Evolutionary conservation across 2,888 invertebrate genomes (phyloP).

Genomic region (Caenorhabditis afra): DNA sequence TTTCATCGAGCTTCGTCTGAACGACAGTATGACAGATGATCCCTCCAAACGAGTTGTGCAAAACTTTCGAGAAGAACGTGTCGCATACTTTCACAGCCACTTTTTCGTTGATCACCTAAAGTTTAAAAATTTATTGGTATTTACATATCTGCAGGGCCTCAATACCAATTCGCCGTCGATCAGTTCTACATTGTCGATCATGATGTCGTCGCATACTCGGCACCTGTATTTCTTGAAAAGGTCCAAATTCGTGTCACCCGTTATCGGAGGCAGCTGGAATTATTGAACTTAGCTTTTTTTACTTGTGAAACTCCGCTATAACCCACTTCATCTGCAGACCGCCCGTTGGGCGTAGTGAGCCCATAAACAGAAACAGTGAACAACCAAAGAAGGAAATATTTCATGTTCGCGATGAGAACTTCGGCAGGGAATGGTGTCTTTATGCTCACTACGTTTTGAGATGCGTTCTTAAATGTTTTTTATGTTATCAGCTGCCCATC

Average conservation of each 20-base stretch:
- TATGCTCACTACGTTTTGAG: background rate
- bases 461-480: background rate
- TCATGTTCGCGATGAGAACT: too few relatives aligned
- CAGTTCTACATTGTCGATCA: slow-evolving; percentile 43
- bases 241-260: slow-evolving; percentile 32
- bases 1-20: slow-evolving; percentile 29
- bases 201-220: slow-evolving; percentile 37
- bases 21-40: slow-evolving; percentile 45
- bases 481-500: background rate
- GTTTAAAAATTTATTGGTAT: too few relatives aligned
- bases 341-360: background rate
- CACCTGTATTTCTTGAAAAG: slow-evolving; percentile 49
- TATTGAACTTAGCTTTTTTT: background rate
- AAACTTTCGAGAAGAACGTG: slow-evolving; percentile 30
- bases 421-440: too few relatives aligned
- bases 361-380: background rate
- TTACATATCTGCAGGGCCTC: background rate
- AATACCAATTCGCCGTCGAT: slow-evolving; percentile 48
- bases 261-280: slow-evolving; percentile 21
- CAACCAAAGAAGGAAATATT: too few relatives aligned
- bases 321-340: background rate
- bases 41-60: slow-evolving; percentile 42
- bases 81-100: slow-evolving; percentile 41
- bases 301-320: background rate
- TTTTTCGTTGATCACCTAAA: slow-evolving; percentile 49